Base-by-base conservation (phyloP, 2,113 vertebrate species). In the Salminus brasiliensis region DNA sequence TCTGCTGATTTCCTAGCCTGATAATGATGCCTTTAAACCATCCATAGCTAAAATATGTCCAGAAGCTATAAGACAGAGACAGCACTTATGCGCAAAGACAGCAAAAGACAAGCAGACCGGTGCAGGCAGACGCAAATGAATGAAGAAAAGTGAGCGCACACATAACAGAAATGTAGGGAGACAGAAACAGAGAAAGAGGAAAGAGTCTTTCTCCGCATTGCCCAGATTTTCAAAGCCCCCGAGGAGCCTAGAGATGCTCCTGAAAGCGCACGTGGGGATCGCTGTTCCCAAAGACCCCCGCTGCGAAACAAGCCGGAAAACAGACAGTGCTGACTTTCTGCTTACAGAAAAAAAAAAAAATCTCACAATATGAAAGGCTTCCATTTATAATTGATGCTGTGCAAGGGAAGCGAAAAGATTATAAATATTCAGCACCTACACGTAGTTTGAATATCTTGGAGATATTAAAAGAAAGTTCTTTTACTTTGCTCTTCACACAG, bases 221-320 rank as follows among this genome's bases (percentile, higher is more conserved):
- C 65, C 41, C 34, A 80, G 30, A 53, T 2, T 25, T 43, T 66
- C 55, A 63, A 78, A 78, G 66, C 36, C 53, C 66, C 29, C 15
- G 30, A 63, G 45, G 47, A 18, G 57, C 66, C 39, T 25, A 29
- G 21, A 23, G 74, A 34, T 30, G 27, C 74, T 39, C 25, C 23
- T 55, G 15, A 13, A 77, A 77, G 49, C 23, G 11, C 8, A 39
- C 39, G 30, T 68, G 63, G 47, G 47, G 63, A 59, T 8, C 53
- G 36, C 53, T 15, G 18, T 41, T 57, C 25, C 21, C 45, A 10
- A 15, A 1, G 55, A 74, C 66, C 66, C 66, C 79, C 43, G 69
- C 73, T 68, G 79, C 13, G 66, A 70, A 41, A 75, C 55, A 76
- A 70, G 66, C 36, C 53, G 34, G 66, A 49, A 60, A 70, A 55